These are phyloP conservation scores for Colletes latitarsis DNA, from an alignment of 1,140 invertebrate genomes.

Conservation along the genomic window DNA sequence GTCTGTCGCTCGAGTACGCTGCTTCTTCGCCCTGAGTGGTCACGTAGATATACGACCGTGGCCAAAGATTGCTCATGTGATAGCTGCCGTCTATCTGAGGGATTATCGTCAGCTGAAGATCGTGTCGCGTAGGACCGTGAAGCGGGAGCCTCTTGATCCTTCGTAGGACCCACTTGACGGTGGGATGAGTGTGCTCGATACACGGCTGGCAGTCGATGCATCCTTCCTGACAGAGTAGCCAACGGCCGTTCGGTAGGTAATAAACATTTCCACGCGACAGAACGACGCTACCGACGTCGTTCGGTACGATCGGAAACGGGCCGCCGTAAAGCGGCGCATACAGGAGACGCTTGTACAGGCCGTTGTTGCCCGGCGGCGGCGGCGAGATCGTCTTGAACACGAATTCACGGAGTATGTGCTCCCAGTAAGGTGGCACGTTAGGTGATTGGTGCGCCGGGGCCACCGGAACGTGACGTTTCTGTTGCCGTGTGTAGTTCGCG, in stretches of 20 bases:
- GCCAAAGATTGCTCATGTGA: constrained; percentile 37
- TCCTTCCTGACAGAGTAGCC: constrained; percentile 72
- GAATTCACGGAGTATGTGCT: constrained; percentile 60
- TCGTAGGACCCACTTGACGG: constrained; percentile 60
- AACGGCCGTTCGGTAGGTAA: constrained; percentile 57
- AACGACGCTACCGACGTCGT: constrained; percentile 35
- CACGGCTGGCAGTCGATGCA: constrained; percentile 69
- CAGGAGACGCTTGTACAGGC: constrained; percentile 63
- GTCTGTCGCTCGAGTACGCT: neutral
- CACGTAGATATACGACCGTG: constrained; percentile 57
- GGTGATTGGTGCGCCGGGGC: neutral
- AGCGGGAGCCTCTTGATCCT: constrained; percentile 48
- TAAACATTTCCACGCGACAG: constrained; percentile 68
- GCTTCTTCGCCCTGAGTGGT: constrained; percentile 23
- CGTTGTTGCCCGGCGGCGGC: constrained; percentile 45
- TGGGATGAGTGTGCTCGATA: constrained; percentile 33
- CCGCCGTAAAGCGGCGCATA: constrained; percentile 70
- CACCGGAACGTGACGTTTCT: neutral
- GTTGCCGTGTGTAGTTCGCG: neutral
- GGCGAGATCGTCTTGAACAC: constrained; percentile 71
- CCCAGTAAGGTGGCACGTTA: constrained; percentile 41
- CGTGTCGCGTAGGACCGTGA: constrained; percentile 36
- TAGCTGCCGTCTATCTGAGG: constrained; percentile 49
- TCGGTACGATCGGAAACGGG: constrained; percentile 29
- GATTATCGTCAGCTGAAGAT: constrained; percentile 65